Percentiles rank a stretch among this genome's conserved stretches.
Conservation (phyloP, 1,140 invertebrate genomes). For the Saxidomus purpurata region DNA sequence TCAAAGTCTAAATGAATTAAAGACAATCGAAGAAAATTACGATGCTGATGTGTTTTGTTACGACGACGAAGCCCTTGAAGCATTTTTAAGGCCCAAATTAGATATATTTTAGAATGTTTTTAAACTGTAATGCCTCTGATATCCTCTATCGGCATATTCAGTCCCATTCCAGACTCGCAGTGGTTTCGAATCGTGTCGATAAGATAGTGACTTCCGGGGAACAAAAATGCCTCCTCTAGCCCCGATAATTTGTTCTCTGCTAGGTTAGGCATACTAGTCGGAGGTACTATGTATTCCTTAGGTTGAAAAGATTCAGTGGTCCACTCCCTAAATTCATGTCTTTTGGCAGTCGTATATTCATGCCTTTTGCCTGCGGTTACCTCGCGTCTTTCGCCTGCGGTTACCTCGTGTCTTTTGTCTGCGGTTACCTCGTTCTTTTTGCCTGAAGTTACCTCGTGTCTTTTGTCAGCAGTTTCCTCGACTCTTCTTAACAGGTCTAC, state of each 20-base stretch:
- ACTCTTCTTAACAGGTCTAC: background rate
- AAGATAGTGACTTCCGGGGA: conserved; percentile 27
- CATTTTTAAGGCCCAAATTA: no score
- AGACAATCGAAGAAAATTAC: no score
- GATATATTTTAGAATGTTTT: no score
- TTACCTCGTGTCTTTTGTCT: background rate
- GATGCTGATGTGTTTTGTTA: no score
- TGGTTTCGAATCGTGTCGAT: background rate
- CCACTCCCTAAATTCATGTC: background rate
- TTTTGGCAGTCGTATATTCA: background rate
- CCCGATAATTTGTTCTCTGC: background rate
- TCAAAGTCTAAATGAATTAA: no score
- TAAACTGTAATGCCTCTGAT: background rate
- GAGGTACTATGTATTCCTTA: background rate
- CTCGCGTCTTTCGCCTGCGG: background rate
- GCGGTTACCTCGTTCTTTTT: background rate
- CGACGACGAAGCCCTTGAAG: no score
- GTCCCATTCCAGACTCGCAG: background rate
- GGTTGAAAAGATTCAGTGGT: background rate
- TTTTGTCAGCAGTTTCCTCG: background rate
- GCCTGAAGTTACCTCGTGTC: background rate
- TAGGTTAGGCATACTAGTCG: background rate
- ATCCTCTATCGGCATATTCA: background rate
- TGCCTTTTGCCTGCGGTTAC: background rate
- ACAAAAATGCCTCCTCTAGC: background rate